These are phyloP conservation scores for Chloroceryle aenea DNA, from an alignment of 2,113 vertebrate genomes.

Conservation along the genomic window DNA sequence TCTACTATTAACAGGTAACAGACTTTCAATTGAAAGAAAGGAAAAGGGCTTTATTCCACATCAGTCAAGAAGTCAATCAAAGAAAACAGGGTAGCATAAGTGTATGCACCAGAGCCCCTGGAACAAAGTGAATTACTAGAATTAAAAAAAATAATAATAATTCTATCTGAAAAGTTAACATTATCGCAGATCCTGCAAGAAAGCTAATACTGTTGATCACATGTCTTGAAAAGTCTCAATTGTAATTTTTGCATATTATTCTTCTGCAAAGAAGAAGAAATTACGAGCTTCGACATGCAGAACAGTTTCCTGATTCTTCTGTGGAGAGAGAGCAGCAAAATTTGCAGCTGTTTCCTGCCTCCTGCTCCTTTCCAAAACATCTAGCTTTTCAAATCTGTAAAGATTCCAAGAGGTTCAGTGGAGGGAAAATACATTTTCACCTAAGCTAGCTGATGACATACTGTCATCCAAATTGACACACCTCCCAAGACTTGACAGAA, in stretches of 20 bases:
- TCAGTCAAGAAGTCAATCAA: background rate
- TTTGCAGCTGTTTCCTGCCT: background rate
- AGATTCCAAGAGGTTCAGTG: background rate
- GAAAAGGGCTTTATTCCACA: background rate
- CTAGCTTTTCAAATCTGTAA: background rate
- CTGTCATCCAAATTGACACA: background rate
- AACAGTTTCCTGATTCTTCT: background rate
- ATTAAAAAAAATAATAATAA: background rate
- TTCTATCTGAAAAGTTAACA: background rate
- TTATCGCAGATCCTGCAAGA: background rate
- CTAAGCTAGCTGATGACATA: background rate
- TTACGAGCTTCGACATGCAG: fast-evolving
- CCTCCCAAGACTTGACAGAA: background rate
- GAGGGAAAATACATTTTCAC: background rate
- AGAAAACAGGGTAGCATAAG: background rate
- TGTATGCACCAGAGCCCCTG: background rate
- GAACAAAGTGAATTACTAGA: background rate
- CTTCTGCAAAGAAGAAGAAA: background rate
- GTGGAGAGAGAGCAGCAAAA: background rate
- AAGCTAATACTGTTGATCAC: background rate
- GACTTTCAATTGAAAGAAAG: background rate
- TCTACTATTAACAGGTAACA: background rate
- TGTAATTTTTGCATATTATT: background rate
- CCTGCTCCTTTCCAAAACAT: background rate
- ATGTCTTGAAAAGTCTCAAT: background rate